Evolutionary conservation across 2,888 invertebrate genomes (phyloP).

Genomic region (Tenthredo notha): DNA sequence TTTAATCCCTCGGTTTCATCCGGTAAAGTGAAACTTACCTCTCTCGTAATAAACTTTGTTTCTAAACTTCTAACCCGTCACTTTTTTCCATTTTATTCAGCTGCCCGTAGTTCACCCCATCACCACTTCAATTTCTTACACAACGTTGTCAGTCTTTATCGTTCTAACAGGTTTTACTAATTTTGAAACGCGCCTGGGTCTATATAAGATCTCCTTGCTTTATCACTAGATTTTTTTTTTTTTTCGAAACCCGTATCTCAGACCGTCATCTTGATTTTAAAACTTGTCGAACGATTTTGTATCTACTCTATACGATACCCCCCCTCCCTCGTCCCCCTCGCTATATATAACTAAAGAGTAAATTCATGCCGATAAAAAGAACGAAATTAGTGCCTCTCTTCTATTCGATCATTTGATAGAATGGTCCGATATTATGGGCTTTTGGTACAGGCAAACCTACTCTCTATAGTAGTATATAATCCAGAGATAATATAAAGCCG

Average conservation of each 20-base stretch:
- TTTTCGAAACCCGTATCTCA: slow-evolving; percentile 3
- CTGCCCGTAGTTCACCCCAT: slow-evolving; percentile 1
- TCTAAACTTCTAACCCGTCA: slow-evolving; percentile 18
- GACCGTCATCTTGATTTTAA: slow-evolving; percentile 41
- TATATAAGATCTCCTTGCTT: slow-evolving; percentile 33
- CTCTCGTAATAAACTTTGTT: slow-evolving; percentile 34
- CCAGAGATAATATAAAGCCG: slow-evolving; percentile 8
- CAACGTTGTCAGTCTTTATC: slow-evolving; percentile 30
- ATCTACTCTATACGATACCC: background rate
- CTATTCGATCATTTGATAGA: slow-evolving; percentile 46
- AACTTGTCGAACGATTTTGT: slow-evolving; percentile 51
- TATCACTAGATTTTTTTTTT: background rate
- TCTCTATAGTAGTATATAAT: slow-evolving; percentile 21
- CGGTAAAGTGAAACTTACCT: slow-evolving; percentile 29
- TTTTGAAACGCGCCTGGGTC: slow-evolving; percentile 22
- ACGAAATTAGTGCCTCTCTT: slow-evolving; percentile 40
- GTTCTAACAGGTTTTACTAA: slow-evolving; percentile 35
- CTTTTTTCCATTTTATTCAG: background rate
- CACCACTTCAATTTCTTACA: background rate
- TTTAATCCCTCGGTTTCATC: slow-evolving; percentile 45
- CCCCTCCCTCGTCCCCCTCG: background rate
- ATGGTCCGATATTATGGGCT: slow-evolving; percentile 29
- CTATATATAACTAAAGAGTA: background rate
- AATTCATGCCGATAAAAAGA: slow-evolving; percentile 24
- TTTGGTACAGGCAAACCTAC: slow-evolving; percentile 43